These are phyloP conservation scores for Euzophera pinguis DNA, from an alignment of 2,888 invertebrate genomes.

Conservation along the genomic window DNA sequence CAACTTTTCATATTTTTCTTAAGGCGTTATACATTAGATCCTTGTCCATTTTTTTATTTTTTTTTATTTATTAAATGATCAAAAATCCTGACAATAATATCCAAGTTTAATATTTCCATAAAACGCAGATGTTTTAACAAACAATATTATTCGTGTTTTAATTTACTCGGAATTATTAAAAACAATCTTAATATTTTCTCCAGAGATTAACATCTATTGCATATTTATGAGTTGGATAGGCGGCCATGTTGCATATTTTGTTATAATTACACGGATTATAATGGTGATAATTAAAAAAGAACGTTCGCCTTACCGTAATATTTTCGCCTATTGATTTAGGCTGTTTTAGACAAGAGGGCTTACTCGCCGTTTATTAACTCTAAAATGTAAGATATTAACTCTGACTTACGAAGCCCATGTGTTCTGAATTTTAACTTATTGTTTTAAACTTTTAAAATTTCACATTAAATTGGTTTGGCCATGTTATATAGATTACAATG, in stretches of 20 bases:
- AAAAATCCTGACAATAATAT: neutral
- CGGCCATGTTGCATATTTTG: conserved; percentile 24
- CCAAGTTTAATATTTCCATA: neutral
- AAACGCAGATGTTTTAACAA: neutral
- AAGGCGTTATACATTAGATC: too few relatives aligned
- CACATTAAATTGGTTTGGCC: too few relatives aligned
- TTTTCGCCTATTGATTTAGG: neutral
- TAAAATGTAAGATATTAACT: too few relatives aligned
- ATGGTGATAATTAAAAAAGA: neutral
- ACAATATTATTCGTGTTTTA: conserved; percentile 17
- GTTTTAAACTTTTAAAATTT: too few relatives aligned
- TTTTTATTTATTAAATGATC: too few relatives aligned
- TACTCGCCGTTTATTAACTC: too few relatives aligned
- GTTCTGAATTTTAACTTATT: too few relatives aligned
- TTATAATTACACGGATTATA: conserved; percentile 18
- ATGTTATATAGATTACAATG: too few relatives aligned
- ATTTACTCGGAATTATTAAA: conserved; percentile 26
- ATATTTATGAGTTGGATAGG: conserved; percentile 46
- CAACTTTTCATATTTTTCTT: too few relatives aligned
- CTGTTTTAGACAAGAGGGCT: neutral
- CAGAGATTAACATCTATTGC: conserved; percentile 43
- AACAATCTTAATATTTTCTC: conserved; percentile 40
- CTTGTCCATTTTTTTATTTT: too few relatives aligned
- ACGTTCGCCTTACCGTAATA: neutral
- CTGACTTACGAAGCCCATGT: too few relatives aligned